Evolutionary conservation across 2,113 vertebrate species (phyloP), one percentile per base, ranked within the genome.

Genomic region (Okapia johnstoni): DNA sequence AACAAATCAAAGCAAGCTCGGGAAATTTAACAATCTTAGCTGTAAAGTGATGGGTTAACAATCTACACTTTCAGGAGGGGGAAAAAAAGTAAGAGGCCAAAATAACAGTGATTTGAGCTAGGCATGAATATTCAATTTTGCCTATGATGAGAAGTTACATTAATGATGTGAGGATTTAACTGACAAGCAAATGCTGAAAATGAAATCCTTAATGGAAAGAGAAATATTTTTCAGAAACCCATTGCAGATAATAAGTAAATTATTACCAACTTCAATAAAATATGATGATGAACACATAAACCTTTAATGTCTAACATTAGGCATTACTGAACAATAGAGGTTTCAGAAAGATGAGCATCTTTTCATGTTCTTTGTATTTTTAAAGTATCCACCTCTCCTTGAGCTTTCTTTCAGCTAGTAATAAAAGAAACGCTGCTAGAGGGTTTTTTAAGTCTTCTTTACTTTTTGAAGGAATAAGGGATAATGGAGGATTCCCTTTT

Each of bases 41-140:
- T 97, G 90, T 97, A 98, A 98, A 97, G 97, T 98, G 86, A 99
- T 98, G 97, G 97, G 97, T 98, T 99, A 98, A 98, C 97, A 98
- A 98, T 98, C 97, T 97, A 98, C 94, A 98, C 54, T 98, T 98
- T 98, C 97, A 96, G 81, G 88, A 55, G 80, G 92, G 95, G 54
- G 91, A 88, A 97, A 96, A 98, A 98, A 98, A 98, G 98, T 96
- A 98, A 97, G 94, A 97, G 97, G 50, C 36, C 61, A 97, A 97
- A 97, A 96, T 96, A 98, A 94, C 58, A 92, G 73, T 96, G 90
- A 97, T 98, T 98, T 98, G 92, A 97, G 83, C 9, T 91, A 85
- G 5, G 1, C 2, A 52, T 98, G 94, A 98, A 98, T 98, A 98
- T 98, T 98, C 94, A 98, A 48, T 97, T 97, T 15, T 94, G 85